Base-by-base conservation (phyloP, 1,140 invertebrate genomes). In the Pantala flavescens region DNA sequence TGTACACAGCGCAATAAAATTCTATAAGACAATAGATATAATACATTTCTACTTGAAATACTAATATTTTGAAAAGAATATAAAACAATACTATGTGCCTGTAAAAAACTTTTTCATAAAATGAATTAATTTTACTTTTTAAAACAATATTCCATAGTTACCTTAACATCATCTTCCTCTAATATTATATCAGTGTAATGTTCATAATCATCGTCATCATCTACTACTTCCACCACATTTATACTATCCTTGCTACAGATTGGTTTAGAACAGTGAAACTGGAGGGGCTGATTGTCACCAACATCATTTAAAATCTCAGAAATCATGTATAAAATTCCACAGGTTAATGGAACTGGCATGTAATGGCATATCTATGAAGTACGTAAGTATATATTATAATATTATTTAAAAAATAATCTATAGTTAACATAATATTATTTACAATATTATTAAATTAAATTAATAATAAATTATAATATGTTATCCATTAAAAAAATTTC, bases 271-370 rank as follows among this genome's bases (percentile, higher is more conserved):
- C 73, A 72, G 43, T 75, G 16, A 16, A 76, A 23, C 42, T 73
- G 24, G 1, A 77, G 77, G 75, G 78, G 75, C 43, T 76, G 74
- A 49, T 77, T 74, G 19, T 80, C 76, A 21, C 75, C 72, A 11
- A 79, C 23, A 21, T 78, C 71, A 24, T 72, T 80, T 49, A 73
- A 81, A 71, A 77, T 75, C 7, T 94, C 89, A 0, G 92, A 93
- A n/a, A 95, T 82, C 0, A 94, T 80, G 78, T 91, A 90, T n/a
- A 97, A 81, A 74, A 90, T 88, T 63, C 89, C 93, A 81, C 93
- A 93, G 0, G 88, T 84, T 81, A 94, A 85, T 75, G 85, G 82
- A 14, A 89, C 84, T 72, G 86, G 85, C 70, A 87, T 85, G 72
- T 87, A 85, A 19, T 84, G 76, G 72, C 82, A 82, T 19, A 85